Conservation (phyloP, 2,888 invertebrate genomes). For the Pteria penguin region DNA sequence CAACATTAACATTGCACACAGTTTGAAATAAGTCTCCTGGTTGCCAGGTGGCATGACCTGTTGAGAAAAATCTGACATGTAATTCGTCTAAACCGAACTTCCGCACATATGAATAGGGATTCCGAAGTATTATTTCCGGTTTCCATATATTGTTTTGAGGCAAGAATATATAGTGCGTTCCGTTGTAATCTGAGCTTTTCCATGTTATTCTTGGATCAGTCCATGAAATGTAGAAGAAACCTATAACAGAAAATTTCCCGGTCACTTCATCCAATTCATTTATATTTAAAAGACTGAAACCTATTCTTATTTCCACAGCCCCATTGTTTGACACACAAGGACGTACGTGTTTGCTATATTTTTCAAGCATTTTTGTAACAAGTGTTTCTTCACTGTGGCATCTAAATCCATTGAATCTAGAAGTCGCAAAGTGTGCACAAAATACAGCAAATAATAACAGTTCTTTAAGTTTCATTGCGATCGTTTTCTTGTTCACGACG, state of each 20-base stretch:
- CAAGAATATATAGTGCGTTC: conserved; percentile 13
- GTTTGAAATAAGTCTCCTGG: conserved; percentile 36
- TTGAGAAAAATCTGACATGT: conserved; percentile 1
- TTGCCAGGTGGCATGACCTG: conserved; percentile 28
- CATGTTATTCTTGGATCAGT: conserved; percentile 44
- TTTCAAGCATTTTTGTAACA: too few relatives aligned
- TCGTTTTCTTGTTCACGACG: too few relatives aligned
- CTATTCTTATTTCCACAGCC: conserved; percentile 28
- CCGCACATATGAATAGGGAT: conserved; percentile 18
- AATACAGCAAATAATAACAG: too few relatives aligned
- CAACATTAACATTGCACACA: conserved; percentile 22
- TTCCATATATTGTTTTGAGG: conserved; percentile 44
- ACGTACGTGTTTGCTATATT: conserved; percentile 42
- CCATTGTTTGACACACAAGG: conserved; percentile 30
- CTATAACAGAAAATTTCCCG: conserved; percentile 45
- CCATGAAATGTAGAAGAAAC: conserved; percentile 43
- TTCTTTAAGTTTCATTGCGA: too few relatives aligned
- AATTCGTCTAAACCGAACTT: conserved; percentile 29
- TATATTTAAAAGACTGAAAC: conserved; percentile 36
- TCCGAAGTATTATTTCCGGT: conserved; percentile 42
- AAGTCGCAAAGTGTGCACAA: too few relatives aligned
- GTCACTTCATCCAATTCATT: conserved; percentile 48
- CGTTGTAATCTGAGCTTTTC: conserved; percentile 32
- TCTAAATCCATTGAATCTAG: too few relatives aligned
- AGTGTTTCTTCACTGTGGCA: too few relatives aligned